Base-by-base conservation (phyloP, 2,888 invertebrate species). In the Pycnomerus fuliginosus region DNA sequence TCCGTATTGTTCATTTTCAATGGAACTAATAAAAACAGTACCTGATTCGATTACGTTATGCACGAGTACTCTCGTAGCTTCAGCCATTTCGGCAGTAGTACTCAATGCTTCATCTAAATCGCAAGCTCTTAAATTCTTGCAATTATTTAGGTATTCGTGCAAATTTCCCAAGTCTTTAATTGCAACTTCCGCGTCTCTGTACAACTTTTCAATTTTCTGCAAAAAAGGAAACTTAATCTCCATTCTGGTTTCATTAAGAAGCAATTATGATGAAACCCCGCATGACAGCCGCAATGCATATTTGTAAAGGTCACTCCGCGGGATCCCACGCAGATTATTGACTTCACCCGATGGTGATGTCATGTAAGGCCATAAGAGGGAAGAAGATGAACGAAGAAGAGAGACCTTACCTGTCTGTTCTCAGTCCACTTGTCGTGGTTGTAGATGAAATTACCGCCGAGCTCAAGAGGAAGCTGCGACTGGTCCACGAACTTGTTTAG, bases 381-480 rank as follows among this genome's bases (percentile, higher is more conserved):
- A 8, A 20, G 8, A 20, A 20, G 20, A 20, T 5, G 8, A 20
- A 20, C 20, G 13, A 27, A 28, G 11, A 15, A 28, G 16, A 35
- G 42, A 42, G 36, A 27, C 37, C 37, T n/a, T 74, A 89, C 90
- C 76, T 85, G 76, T 71, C 88, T 78, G 65, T 80, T 84, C 58
- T 84, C 80, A 54, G 87, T 77, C 90, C 90, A 90, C 55, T 78
- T 76, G 37, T 79, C 77, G 67, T 87, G 86, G 67, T 85, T 80
- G 72, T 87, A 88, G 44, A 76, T 72, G 66, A 85, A 79, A 43
- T 77, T 78, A 37, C 90, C 90, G 43, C 85, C 85, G 50, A 90
- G 74, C 58, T 86, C 85, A 48, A 77, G 76, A 29, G 87, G 85
- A 62, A 90, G 74, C 69, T 88, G 84, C 36, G 78, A 75, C 48